Base-by-base conservation (phyloP, 2,888 invertebrate species). In the Cantharis flavilabris region DNA sequence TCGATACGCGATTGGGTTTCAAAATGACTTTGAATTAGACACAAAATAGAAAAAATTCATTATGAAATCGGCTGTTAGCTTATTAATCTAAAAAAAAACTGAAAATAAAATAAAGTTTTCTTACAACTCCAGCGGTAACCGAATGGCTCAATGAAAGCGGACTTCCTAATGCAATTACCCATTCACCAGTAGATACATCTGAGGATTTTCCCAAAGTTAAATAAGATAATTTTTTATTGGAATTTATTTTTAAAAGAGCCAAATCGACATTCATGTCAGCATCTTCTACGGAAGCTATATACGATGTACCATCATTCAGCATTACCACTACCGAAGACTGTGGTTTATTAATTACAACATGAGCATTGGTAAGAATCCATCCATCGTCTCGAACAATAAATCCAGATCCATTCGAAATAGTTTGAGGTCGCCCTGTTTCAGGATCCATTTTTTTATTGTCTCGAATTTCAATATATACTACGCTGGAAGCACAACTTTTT, bases 161-260 rank as follows among this genome's bases (percentile, higher is more conserved):
- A 86, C 97, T 97, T n/a, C 98, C 98, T 86, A 98, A 91, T 0
- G 98, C 98, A 1, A 98, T 94, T 11, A 98, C 95, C 94, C 96
- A 98, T 90, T 98, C 98, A 70, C 98, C 98, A 33, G 97, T 94
- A 82, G 94, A 89, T 28, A 97, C 89, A 65, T 93, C 92, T 0
- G 92, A 86, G 0, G 97, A 96, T 23, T 91, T 89, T 0, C 97
- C 98, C 11, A 98, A 90, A 82, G 91, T 92, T 91, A 98, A 92
- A 0, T 91, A 92, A 0, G 96, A 95, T 71, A 97, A 89, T 77
- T 94, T 92, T 70, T 89, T 92, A 84, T 94, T 90, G 11, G 83
- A 70, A 5, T 85, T 83, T 73, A 98, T 94, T 83, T 96, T 92
- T n/a, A 98, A 90, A 0, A 96, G 94, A 0, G 98, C 98, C 82